Base-by-base conservation (phyloP, 2,113 vertebrate species). In the Pagrus major region DNA sequence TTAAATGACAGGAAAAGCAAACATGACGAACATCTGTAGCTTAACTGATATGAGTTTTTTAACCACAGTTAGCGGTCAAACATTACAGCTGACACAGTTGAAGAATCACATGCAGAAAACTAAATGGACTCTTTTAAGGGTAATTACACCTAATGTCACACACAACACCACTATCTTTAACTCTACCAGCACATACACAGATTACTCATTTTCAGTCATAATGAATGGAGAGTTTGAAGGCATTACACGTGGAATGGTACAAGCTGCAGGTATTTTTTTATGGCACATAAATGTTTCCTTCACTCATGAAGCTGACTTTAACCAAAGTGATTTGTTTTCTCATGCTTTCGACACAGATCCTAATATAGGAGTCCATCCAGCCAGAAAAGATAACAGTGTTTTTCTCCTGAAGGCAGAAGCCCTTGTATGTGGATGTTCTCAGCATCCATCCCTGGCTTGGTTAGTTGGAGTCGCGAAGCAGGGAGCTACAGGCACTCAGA, bases 401-500 rank as follows among this genome's bases (percentile, higher is more conserved):
- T 78, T 67, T 31, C 44, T 60, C 42, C 65, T 9, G 31, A 35
- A 78, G 63, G 75, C 67, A 71, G 54, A 78, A 91, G 81, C 83
- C 85, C 81, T 84, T 84, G 49, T 61, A 65, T 33, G 10, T 37
- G 41, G 35, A 51, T 35, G 59, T 44, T 71, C 6, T 37, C 29
- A 55, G 16, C 41, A 52, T 76, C 71, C 69, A 10, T 37, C 63
- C 6, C 76, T 41, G 49, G 59, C n/a, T 70, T 49, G 33, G 49
- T 76, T 37, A 61, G 72, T 55, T 21, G 42, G 55, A 54, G 65
- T 67, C 25, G 37, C 25, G 23, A 10, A n/a, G n/a, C 27, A 2
- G 14, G 60, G n/a, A 20, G 94, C 81, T 93, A 84, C 83, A 95
- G 89, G 73, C 93, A 94, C 59, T 96, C 93, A 5, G 94, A 94